These are phyloP conservation scores for Egretta garzetta DNA, from an alignment of 2,113 vertebrate genomes.

Conservation along the genomic window DNA sequence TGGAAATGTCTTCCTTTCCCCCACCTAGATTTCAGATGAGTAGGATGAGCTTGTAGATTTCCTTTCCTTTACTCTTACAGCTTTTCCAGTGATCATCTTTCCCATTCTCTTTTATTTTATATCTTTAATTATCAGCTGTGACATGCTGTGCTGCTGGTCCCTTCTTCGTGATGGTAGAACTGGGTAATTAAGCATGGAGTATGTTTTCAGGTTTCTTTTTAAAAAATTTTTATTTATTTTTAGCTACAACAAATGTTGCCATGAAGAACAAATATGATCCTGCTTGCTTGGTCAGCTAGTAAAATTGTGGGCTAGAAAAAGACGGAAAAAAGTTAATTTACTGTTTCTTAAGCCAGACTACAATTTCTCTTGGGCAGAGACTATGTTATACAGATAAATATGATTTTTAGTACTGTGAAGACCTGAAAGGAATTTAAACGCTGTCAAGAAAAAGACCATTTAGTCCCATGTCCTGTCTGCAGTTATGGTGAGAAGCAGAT, in stretches of 20 bases:
- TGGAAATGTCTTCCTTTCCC: background rate
- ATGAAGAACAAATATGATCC: background rate
- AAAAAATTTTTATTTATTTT: background rate
- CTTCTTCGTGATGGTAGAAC: background rate
- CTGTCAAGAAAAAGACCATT: background rate
- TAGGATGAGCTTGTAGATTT: background rate
- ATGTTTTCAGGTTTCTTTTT: background rate
- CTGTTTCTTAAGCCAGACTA: background rate
- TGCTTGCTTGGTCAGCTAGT: background rate
- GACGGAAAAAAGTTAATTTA: background rate
- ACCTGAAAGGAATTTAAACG: background rate
- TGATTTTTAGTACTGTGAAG: background rate
- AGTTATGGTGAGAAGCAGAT: background rate
- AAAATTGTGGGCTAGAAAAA: background rate
- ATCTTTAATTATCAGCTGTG: background rate
- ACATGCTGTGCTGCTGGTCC: background rate
- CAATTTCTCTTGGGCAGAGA: background rate
- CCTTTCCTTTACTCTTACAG: background rate
- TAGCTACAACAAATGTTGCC: background rate
- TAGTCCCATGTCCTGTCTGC: background rate
- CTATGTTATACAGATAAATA: background rate
- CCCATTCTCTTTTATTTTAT: background rate
- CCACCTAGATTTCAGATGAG: background rate
- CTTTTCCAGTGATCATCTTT: background rate
- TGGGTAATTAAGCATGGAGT: background rate